phyloP scores from a whole-genome alignment of 2,888 invertebrate species.

The Portevinia maculata region DNA sequence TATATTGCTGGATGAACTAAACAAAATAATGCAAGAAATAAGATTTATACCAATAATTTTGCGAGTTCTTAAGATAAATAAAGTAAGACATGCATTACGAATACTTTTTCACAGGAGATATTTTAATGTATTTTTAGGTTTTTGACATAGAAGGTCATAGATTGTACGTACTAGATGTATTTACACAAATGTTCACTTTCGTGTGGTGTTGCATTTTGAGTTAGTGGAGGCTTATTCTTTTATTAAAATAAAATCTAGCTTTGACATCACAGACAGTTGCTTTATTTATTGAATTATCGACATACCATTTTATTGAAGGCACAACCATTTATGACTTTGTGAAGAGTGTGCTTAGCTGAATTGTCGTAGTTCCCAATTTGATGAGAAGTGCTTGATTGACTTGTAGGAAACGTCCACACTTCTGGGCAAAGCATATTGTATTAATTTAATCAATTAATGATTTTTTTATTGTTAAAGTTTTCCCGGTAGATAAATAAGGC shows the following conservation, averaged over 20 bases:
- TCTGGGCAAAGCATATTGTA: constrained; percentile 85
- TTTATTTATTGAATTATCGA: background rate
- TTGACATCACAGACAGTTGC: too few species aligned
- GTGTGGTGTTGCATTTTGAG: too few species aligned
- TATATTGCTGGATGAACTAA: background rate
- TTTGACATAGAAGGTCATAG: constrained; percentile 44
- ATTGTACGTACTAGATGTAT: constrained; percentile 5
- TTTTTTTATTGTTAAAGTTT: too few species aligned
- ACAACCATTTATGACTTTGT: constrained; percentile 81
- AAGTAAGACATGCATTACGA: constrained; percentile 65
- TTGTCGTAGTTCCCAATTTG: constrained; percentile 78
- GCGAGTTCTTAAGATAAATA: constrained; percentile 38
- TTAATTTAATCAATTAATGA: too few species aligned
- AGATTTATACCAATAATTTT: background rate
- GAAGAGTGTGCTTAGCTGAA: constrained; percentile 75
- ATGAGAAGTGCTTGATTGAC: constrained; percentile 81
- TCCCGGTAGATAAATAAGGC: too few species aligned
- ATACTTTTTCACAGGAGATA: constrained; percentile 32
- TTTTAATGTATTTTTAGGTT: constrained; percentile 60
- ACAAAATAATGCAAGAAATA: constrained; percentile 1
- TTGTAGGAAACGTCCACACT: constrained; percentile 84
- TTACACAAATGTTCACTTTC: too few species aligned
- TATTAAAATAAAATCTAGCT: background rate
- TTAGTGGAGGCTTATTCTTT: too few species aligned
- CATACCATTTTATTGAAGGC: constrained; percentile 84